Evolutionary conservation across 2,888 invertebrate genomes (phyloP), one percentile per base, ranked within the genome.

Genomic region (Parnassius smintheus): DNA sequence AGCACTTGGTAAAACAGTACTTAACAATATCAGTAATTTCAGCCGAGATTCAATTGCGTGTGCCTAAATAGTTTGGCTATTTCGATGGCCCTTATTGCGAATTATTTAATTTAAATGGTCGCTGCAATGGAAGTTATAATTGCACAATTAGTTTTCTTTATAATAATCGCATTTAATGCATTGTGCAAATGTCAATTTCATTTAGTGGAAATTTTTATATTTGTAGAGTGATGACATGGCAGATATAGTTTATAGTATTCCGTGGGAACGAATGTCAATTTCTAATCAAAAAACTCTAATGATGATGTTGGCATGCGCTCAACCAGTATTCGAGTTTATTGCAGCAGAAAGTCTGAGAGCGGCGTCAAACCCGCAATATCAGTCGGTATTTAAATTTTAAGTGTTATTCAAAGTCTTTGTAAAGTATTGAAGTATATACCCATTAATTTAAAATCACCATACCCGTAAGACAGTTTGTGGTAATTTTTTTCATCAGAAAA

Each of bases 201-300:
- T 54, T 53, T 35, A 50, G 18, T 13, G 13, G 51, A 44, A 35
- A 49, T 2, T 56, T 53, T 62, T 25, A 9, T 18, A 2, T 59
- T 71, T 73, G 12, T 68, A 81, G 80, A 72, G 75, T 2, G 71
- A 73, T n/a, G 75, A 75, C 41, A 67, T 81, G 56, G 67, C 77
- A 0, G 72, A 71, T 8, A 57, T 73, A 1, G 64, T 80, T 3
- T 81, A 80, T 41, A 63, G 52, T 8, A 68, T 80, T 11, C 71
- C 72, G 1, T 81, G 81, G 81, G 73, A 81, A 57, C 66, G 66
- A 2, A 78, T 78, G 81, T 70, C 75, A 0, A 42, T 78, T 45
- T 35, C 69, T 0, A 78, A 80, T 65, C 74, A 78, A 56, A 80
- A 78, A 51, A 68, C 70, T 18, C 67, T 78, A 1, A 52, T 75